Evolutionary conservation across 2,888 invertebrate species (phyloP).

Genomic region (Spilosoma lubricipeda): DNA sequence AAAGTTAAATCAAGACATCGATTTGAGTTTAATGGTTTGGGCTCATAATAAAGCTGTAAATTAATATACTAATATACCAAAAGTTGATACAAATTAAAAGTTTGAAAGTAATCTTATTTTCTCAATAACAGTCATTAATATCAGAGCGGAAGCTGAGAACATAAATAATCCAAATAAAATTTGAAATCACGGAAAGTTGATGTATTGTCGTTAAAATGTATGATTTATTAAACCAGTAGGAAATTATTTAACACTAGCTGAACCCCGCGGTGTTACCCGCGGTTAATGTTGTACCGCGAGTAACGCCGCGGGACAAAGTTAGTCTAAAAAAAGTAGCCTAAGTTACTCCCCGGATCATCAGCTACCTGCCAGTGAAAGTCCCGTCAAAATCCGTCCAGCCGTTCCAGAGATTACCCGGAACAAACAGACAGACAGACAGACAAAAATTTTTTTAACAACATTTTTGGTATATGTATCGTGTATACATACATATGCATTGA

Average conservation of each 20-base stretch:
- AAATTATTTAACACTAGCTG: background rate
- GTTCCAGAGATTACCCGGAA: no score
- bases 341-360: no score
- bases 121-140: constrained; percentile 33
- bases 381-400: no score
- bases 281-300: no score
- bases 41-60: constrained; percentile 38
- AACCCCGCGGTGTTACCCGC: no score
- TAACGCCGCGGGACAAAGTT: no score
- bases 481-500: no score
- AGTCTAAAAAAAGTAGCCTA: no score
- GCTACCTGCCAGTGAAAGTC: no score
- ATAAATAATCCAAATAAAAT: constrained; percentile 34
- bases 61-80: constrained; percentile 25
- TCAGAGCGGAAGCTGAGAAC: constrained; percentile 41
- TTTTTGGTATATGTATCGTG: no score
- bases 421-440: no score
- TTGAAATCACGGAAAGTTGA: constrained; percentile 43
- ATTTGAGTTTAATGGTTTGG: constrained; percentile 28
- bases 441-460: no score
- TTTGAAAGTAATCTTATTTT: constrained; percentile 33
- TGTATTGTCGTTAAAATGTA: background rate
- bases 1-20: constrained; percentile 34
- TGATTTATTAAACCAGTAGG: background rate
- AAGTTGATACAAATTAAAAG: constrained; percentile 36